A percentile compares a stretch with the other conserved stretches of the same genome.
These are phyloP conservation scores for Toxotes lorentzi DNA, from an alignment of 2,797 vertebrate genomes.

Conservation along the genomic window DNA sequence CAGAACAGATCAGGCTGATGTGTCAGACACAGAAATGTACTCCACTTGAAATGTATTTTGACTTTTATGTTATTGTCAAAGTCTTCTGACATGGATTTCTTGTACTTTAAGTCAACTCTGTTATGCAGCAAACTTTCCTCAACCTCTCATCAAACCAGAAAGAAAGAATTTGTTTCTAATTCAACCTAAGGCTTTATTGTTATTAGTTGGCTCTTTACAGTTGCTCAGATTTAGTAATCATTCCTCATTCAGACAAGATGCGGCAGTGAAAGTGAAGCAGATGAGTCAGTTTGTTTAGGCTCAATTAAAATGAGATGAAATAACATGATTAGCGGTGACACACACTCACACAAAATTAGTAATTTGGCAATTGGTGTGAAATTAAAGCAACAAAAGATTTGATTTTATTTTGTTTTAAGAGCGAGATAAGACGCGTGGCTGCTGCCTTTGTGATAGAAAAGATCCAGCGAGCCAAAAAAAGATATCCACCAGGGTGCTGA, in stretches of 20 bases:
- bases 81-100: not conserved
- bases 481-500: not conserved
- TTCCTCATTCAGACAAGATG: constrained; percentile 12
- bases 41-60: not conserved
- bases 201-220: not conserved
- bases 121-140: not conserved
- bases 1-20: not conserved
- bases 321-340: constrained; percentile 25
- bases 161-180: constrained; percentile 14
- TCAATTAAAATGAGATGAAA: constrained; percentile 19
- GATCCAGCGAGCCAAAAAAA: constrained; percentile 25
- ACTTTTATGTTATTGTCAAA: not conserved
- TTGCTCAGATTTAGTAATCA: constrained; percentile 7
- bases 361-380: constrained; percentile 20
- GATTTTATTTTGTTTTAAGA: constrained; percentile 40
- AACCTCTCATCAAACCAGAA: constrained; percentile 4
- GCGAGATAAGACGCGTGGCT: constrained; percentile 20
- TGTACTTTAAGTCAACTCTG: not conserved
- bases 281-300: constrained; percentile 7
- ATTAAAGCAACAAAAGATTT: constrained; percentile 34
- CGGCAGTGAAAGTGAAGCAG: not conserved
- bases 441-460: constrained; percentile 27
- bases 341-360: not conserved
- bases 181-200: not conserved
- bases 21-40: constrained; percentile 1